Evolutionary conservation across 2,797 vertebrate genomes (phyloP), one percentile per base, ranked within the genome.

Genomic region (Lophius americanus): DNA sequence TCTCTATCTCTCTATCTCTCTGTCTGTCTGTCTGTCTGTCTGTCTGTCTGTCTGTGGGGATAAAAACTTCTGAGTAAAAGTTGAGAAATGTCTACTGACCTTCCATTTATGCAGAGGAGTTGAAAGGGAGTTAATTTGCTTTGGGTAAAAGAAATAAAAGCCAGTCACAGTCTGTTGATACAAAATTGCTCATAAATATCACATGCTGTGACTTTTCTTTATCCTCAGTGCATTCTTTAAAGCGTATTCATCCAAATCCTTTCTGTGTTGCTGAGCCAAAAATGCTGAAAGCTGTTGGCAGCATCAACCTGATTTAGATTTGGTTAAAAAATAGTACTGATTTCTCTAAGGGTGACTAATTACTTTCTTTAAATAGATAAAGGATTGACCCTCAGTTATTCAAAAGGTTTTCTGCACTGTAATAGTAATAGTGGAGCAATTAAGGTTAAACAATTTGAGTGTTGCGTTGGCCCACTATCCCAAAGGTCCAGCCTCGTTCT

Each of bases 151-250:
- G 52, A 47, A 60, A 64, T 51, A 48, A 78, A 80, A 67, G 61
- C 58, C 55, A 43, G 68, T 78, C 68, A 59, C 58, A 74, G 68
- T 68, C 78, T 66, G 68, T 60, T 85, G 88, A 90, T 3, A 55
- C 81, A 78, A 71, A 77, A 76, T 51, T 64, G 68, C 70, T 81
- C 82, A 79, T 88, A 82, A 90, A 86, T 89, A 85, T 88, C 78
- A 76, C 67, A 60, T 57, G 61, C 76, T 70, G 85, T 67, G 51
- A 89, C 86, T 86, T 82, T 68, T 68, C 82, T 76, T 86, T 84
- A 91, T 89, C 85, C 69, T 75, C 46, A 0, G 41, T 64, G 71
- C 79, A 79, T 89, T 87, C 81, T 83, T 89, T 44, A 41, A 59
- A 51, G 56, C 42, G 42, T 51, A 43, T 39, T 86, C 69, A 63